phyloP scores from a whole-genome alignment of 2,797 vertebrate genomes.

The Delichon dasypus region DNA sequence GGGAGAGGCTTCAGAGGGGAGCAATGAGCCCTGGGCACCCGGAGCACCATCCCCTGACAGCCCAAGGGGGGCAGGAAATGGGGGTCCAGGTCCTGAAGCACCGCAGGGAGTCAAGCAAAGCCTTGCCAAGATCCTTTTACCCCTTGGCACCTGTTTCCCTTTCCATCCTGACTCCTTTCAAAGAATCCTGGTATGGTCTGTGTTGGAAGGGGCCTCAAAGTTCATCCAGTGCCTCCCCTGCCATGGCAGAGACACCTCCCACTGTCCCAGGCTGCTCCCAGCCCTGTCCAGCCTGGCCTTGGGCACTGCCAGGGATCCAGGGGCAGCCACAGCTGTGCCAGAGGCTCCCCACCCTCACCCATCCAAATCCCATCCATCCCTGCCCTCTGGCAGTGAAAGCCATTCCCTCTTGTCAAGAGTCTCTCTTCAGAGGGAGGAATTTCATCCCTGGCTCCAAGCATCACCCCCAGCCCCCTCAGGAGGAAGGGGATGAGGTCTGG shows the following conservation, averaged over 20 bases:
- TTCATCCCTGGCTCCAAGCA: not conserved
- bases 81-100: not conserved
- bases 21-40: not conserved
- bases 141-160: not conserved
- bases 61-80: not conserved
- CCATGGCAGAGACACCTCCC: not conserved
- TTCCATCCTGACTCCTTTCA: not conserved
- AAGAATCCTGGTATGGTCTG: not conserved
- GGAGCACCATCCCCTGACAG: not conserved
- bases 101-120: not conserved
- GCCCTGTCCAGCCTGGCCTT: not conserved
- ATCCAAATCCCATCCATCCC: too few relatives aligned
- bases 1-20: not conserved
- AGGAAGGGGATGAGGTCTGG: not conserved
- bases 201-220: rapidly evolving
- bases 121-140: rapidly evolving
- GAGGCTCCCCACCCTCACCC: not conserved
- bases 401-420: not conserved
- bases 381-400: not conserved
- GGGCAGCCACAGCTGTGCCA: not conserved
- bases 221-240: rapidly evolving
- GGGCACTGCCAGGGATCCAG: not conserved
- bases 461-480: not conserved
- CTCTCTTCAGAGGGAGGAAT: not conserved
- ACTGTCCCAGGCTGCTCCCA: not conserved